Base-by-base conservation (phyloP, 2,888 invertebrate genomes). In the Spilosoma lubricipeda region DNA sequence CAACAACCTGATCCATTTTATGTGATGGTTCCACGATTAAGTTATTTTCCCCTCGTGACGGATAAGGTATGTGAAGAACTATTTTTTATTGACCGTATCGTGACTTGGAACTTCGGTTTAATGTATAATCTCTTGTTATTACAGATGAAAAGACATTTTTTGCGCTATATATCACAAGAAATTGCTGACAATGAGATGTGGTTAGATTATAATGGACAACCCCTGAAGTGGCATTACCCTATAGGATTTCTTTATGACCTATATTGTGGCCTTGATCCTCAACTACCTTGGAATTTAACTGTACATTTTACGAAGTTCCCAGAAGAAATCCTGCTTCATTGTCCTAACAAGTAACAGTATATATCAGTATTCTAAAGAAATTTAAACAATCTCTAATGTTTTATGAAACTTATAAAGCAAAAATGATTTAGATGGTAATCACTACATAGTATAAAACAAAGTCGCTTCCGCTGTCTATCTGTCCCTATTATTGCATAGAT, bases 271-370 rank as follows among this genome's bases (percentile, higher is more conserved):
- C 96, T 96, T 75, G 98, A 98, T 67, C 96, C 97, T 45, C 96
- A 97, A 82, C 96, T 99, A 63, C 99, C 99, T 0, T 99, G 99
- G 99, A 97, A 97, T 85, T 96, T 99, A 45, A 98, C 98, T 42
- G 98, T 99, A 23, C 99, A 99, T 92, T 99, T 99, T 93, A 97
- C 98, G 85, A 98, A 98, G 91, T 99, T 99, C 93, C 99, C 99
- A 23, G 98, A 99, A 89, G 97, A 97, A 70, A 96, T 98, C 85
- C 96, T 99, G n/a, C 97, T 99, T 83, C 98, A 97, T 90, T 98
- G 99, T 90, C 97, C 97, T 70, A 98, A 97, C 88, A 98, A 98
- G 98, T 98, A 96, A 88, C 56, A 74, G 45, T 67, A 67, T 74
- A 52, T 52, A 63, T 56, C 42, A 67, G 20, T 59, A 30, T 59